Conservation (phyloP, 2,113 vertebrate genomes). For the Tilapia sparmanii region DNA sequence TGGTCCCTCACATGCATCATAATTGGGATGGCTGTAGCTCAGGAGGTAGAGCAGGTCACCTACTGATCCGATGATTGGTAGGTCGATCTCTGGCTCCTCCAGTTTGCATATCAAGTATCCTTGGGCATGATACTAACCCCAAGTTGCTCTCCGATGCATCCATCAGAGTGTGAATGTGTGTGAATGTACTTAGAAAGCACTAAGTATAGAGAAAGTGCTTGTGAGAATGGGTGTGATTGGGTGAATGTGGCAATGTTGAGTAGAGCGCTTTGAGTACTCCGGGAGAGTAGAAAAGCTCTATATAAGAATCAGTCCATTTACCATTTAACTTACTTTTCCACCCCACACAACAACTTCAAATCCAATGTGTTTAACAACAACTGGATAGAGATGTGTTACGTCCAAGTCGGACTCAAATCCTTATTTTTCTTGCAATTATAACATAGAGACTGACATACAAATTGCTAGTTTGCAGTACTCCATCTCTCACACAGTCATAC, state of each 20-base stretch:
- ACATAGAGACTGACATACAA: background rate
- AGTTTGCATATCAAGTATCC: too few relatives aligned
- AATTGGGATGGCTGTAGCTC: too few relatives aligned
- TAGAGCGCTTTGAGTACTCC: background rate
- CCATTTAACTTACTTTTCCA: background rate
- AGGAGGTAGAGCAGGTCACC: too few relatives aligned
- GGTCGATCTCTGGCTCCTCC: too few relatives aligned
- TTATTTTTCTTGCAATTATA: background rate
- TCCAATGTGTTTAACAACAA: background rate
- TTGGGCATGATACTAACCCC: too few relatives aligned
- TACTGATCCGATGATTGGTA: too few relatives aligned
- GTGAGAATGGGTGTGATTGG: background rate
- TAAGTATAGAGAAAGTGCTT: background rate
- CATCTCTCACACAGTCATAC: background rate
- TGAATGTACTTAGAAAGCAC: background rate
- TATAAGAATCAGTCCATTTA: background rate
- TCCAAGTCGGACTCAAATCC: background rate
- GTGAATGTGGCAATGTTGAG: accelerated
- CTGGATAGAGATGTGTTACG: background rate
- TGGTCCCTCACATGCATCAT: too few relatives aligned
- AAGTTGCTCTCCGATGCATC: too few relatives aligned
- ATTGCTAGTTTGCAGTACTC: background rate
- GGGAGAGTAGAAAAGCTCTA: background rate
- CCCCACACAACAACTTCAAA: accelerated
- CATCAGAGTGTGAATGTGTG: background rate